Base-by-base conservation (phyloP, 2,113 vertebrate species). In the Periophthalmus modestus region DNA sequence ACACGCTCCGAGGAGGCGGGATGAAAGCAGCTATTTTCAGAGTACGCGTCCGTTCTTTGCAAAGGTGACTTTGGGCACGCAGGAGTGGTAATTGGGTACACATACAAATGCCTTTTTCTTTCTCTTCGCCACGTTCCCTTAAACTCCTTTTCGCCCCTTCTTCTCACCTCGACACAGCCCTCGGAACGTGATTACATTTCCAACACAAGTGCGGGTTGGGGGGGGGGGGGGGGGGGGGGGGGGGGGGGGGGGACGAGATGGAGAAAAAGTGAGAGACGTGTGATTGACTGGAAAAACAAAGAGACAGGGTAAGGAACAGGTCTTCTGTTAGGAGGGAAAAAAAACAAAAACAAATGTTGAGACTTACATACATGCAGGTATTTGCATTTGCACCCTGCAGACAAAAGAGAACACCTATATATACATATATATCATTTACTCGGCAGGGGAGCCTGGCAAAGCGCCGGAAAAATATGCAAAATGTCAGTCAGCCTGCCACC, bases 41-140 rank as follows among this genome's bases (percentile, higher is more conserved):
- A 86, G 83, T 9, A 78, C 86, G 90, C 74, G 85, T 87, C 82
- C 71, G 84, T 84, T 89, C 75, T 81, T 70, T 82, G 62, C 68
- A 84, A 92, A 93, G 92, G 92, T 93, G 93, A 93, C 92, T 93
- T 93, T 91, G 92, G 85, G 88, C 89, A 84, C 84, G 86, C 85
- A 83, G 75, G 88, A 89, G 82, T 91, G 85, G 91, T 93, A 92
- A 93, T 92, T 93, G 91, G 89, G 89, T 92, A 93, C 89, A 93
- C 91, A 91, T 91, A 92, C 90, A 91, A 89, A 92, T 88, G 82
- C 82, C 83, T 92, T 91, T 87, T 88, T 89, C 87, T 89, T 81
- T 62, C 83, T 88, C 85, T 80, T 74, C 84, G 72, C 80, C 84
- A 82, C 85, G 76, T 80, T 88, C 59, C 21, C 72, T 69, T 85